Evolutionary conservation across 2,888 invertebrate species (phyloP).

Genomic region (Perizoma flavofasciatum): DNA sequence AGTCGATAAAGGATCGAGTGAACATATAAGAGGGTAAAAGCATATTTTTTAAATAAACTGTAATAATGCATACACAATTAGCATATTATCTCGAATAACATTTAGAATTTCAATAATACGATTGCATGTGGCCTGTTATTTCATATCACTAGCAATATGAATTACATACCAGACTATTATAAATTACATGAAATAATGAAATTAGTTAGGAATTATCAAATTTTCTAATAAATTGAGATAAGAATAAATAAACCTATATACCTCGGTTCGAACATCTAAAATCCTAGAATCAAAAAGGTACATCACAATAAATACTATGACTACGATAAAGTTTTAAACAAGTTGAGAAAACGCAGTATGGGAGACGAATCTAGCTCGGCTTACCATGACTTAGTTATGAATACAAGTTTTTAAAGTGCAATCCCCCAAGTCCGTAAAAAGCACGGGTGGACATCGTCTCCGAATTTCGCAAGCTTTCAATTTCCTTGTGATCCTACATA

Average conservation of each 20-base stretch:
- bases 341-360: slow-evolving; percentile 32
- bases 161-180: slow-evolving; percentile 49
- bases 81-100: slow-evolving; percentile 64
- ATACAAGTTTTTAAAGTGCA: slow-evolving; percentile 15
- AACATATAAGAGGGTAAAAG: too few species aligned
- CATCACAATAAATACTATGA: slow-evolving; percentile 79
- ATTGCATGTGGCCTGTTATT: slow-evolving; percentile 50
- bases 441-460: not conserved
- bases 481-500: too few species aligned
- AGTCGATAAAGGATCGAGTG: too few species aligned
- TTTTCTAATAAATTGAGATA: slow-evolving; percentile 46
- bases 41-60: slow-evolving; percentile 64
- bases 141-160: slow-evolving; percentile 65
- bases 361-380: slow-evolving; percentile 37
- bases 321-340: slow-evolving; percentile 57
- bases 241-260: slow-evolving; percentile 52
- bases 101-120: slow-evolving; percentile 67
- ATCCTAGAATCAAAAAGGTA: slow-evolving; percentile 64
- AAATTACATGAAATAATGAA: slow-evolving; percentile 33
- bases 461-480: not conserved
- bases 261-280: slow-evolving; percentile 54
- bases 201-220: slow-evolving; percentile 35
- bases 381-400: slow-evolving; percentile 24
- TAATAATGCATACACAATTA: slow-evolving; percentile 60
- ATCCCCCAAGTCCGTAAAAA: slow-evolving; percentile 20